phyloP scores from a whole-genome alignment of 2,888 invertebrate genomes.

The Orthosia gracilis region DNA sequence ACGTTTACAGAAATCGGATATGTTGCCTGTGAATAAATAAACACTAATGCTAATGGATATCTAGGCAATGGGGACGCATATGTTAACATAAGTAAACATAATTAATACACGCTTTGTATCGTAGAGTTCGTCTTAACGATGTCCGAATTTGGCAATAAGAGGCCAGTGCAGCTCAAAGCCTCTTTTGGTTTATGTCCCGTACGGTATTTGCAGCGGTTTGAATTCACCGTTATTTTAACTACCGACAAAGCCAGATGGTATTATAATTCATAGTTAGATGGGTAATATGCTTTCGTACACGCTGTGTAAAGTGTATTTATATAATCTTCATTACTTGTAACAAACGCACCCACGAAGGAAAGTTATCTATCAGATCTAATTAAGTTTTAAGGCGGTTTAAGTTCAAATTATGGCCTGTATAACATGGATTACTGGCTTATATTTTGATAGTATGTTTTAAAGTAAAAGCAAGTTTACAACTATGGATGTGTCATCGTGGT shows the following conservation, averaged over 20 bases:
- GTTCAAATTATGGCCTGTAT: slow-evolving; percentile 34
- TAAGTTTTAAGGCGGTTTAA: no score
- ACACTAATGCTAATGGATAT: slow-evolving; percentile 49
- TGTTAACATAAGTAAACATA: slow-evolving; percentile 63
- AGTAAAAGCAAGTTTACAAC: slow-evolving; percentile 23
- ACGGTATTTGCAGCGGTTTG: slow-evolving; percentile 88
- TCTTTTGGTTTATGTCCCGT: slow-evolving; percentile 82
- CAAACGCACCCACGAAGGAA: slow-evolving; percentile 24
- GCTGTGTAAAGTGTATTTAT: slow-evolving; percentile 38
- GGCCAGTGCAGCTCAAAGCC: slow-evolving; percentile 71
- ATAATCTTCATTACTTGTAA: slow-evolving; percentile 45
- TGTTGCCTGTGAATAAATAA: slow-evolving; percentile 58
- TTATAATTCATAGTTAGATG: slow-evolving; percentile 64
- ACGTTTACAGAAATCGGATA: slow-evolving; percentile 54
- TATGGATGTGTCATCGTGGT: slow-evolving; percentile 62
- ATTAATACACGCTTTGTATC: slow-evolving; percentile 45
- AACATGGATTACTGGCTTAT: slow-evolving; percentile 20
- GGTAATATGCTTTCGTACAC: slow-evolving; percentile 61
- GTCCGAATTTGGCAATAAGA: slow-evolving; percentile 72
- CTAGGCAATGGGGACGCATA: slow-evolving; percentile 73
- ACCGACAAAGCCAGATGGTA: slow-evolving; percentile 71
- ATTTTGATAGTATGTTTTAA: slow-evolving; percentile 19
- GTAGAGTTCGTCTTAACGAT: slow-evolving; percentile 48
- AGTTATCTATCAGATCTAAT: slow-evolving; percentile 35
- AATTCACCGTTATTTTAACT: slow-evolving; percentile 85